Conservation (phyloP, 1,140 invertebrate genomes). For the Bilobella aurantiaca region DNA sequence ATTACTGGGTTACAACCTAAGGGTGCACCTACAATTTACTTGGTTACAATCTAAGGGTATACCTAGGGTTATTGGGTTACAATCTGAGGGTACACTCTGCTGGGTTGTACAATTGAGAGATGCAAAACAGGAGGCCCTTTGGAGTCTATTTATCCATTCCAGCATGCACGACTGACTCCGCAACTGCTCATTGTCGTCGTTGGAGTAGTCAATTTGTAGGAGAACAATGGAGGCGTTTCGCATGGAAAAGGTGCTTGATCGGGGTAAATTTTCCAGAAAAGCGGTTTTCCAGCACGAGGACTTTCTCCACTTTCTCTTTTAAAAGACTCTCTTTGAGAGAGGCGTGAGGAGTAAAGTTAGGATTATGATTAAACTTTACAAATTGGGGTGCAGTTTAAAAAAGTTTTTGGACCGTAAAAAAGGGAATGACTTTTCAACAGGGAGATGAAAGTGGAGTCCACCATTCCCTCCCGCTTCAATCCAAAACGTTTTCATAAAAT, state of each 20-base stretch:
- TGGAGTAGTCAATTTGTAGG: no score
- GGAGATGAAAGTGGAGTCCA: background rate
- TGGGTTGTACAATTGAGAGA: background rate
- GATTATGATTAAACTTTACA: conserved; percentile 6
- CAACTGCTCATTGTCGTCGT: background rate
- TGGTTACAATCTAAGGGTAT: no score
- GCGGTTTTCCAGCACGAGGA: background rate
- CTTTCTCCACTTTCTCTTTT: background rate
- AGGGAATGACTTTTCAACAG: background rate
- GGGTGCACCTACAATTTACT: no score
- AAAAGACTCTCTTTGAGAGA: background rate
- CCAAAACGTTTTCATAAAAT: no score
- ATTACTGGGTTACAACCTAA: no score
- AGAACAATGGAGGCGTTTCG: background rate
- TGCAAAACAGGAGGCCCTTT: background rate
- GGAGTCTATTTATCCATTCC: background rate
- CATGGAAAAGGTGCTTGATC: background rate
- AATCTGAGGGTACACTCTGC: no score
- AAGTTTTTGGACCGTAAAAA: background rate
- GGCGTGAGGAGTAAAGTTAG: background rate
- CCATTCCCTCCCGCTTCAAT: no score
- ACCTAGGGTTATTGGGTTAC: no score
- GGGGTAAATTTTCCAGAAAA: background rate
- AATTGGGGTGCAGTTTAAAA: background rate
- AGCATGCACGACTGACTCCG: background rate